Conservation (phyloP, 2,797 vertebrate genomes). For the Forpus xanthops region DNA sequence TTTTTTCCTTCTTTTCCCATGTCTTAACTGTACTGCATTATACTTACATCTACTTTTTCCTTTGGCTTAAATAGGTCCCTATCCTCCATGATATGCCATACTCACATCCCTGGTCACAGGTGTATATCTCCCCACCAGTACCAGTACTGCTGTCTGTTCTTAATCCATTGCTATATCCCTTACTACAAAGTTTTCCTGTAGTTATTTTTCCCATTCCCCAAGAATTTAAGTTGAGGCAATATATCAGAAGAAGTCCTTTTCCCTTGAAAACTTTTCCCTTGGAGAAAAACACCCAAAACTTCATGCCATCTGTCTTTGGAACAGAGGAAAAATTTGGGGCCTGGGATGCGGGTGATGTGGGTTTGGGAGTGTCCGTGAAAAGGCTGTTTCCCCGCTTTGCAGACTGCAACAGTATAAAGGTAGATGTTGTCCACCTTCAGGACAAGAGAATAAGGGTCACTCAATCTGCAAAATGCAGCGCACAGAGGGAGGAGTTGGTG, state of each 20-base stretch:
- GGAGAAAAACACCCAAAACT: background rate
- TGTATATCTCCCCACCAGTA: background rate
- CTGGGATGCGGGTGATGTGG: rapidly evolving
- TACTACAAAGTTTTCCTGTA: background rate
- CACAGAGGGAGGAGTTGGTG: background rate
- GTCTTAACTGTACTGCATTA: background rate
- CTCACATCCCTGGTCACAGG: background rate
- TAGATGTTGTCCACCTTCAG: background rate
- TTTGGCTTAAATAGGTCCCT: background rate
- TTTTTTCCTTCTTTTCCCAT: background rate
- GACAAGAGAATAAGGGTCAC: background rate
- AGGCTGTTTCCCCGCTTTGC: rapidly evolving
- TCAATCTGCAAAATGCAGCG: background rate
- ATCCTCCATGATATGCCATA: background rate
- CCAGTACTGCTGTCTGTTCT: background rate
- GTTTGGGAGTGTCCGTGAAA: background rate
- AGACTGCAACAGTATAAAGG: background rate
- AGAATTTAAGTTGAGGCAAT: background rate
- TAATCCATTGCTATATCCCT: background rate
- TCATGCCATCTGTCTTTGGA: background rate
- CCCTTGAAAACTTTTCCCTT: background rate
- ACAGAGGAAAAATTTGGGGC: background rate
- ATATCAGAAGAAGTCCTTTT: background rate
- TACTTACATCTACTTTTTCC: background rate
- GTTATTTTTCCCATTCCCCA: background rate